Conservation (phyloP, 2,113 vertebrate genomes). For the Etheostoma cragini region DNA sequence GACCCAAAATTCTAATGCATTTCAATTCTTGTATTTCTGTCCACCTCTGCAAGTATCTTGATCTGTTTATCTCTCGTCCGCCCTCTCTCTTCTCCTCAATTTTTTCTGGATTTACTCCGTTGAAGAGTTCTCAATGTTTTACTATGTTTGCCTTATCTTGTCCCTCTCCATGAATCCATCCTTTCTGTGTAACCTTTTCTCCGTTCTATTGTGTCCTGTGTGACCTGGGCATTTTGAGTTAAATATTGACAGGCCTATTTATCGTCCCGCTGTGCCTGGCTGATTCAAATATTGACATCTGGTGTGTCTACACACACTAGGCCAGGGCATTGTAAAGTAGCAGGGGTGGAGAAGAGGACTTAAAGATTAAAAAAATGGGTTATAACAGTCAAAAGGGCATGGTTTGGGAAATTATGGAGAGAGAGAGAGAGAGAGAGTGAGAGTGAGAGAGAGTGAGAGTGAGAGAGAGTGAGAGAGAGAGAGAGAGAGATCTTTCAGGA, state of each 20-base stretch:
- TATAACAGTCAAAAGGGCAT: constrained; percentile 57
- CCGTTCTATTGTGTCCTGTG: constrained; percentile 25
- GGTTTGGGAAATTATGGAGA: constrained; percentile 48
- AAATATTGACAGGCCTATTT: constrained; percentile 79
- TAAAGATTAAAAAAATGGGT: constrained; percentile 22
- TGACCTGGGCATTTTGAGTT: constrained; percentile 49
- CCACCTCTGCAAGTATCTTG: constrained; percentile 17
- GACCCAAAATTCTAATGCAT: neutral
- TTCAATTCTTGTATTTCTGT: constrained; percentile 32
- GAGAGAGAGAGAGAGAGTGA: too few relatives aligned
- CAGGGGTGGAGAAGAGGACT: constrained; percentile 26
- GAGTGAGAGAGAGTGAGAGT: neutral
- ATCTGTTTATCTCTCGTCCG: constrained; percentile 38
- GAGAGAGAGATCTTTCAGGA: constrained; percentile 31
- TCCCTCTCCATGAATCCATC: constrained; percentile 13
- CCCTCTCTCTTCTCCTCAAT: constrained; percentile 6
- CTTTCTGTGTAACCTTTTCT: constrained; percentile 27
- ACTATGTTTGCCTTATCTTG: neutral
- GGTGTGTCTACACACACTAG: constrained; percentile 37
- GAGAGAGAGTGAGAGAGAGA: neutral
- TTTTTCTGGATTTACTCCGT: constrained; percentile 7
- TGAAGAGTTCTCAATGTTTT: neutral
- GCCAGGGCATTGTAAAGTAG: constrained; percentile 19
- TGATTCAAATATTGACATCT: constrained; percentile 78
- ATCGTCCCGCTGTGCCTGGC: constrained; percentile 58